Evolutionary conservation across 2,113 vertebrate species (phyloP).

Genomic region (Trematomus loennbergii): DNA sequence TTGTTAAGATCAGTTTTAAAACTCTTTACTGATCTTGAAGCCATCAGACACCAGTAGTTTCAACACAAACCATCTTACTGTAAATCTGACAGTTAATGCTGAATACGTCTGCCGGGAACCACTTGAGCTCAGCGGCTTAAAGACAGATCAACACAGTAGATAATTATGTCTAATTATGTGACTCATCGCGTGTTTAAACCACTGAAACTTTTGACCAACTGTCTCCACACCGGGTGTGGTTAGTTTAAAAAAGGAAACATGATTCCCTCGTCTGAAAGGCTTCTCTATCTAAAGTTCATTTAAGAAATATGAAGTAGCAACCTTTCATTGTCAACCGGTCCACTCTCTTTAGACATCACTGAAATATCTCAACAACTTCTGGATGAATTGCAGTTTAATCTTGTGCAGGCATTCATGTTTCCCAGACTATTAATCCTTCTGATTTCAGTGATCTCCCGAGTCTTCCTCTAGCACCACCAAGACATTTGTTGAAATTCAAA

Average conservation of each 20-base stretch:
- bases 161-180: constrained; percentile 40
- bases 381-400: not conserved
- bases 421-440: not conserved
- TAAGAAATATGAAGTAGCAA: not conserved
- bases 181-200: constrained; percentile 19
- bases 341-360: not conserved
- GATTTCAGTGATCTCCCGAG: not conserved
- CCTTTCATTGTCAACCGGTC: not conserved
- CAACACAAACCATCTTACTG: constrained; percentile 24
- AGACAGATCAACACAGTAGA: constrained; percentile 3
- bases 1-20: not conserved
- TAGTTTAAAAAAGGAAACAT: not conserved
- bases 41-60: not conserved
- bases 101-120: not conserved
- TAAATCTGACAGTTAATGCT: constrained; percentile 4
- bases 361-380: not conserved
- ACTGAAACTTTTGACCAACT: not conserved
- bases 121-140: not conserved
- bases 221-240: constrained; percentile 4
- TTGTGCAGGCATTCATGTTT: not conserved
- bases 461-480: not conserved
- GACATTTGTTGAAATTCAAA: not conserved
- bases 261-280: not conserved
- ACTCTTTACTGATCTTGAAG: constrained; percentile 1
- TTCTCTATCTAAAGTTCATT: not conserved